Conservation (phyloP, 2,888 invertebrate species). For the Polymixis lichenea region DNA sequence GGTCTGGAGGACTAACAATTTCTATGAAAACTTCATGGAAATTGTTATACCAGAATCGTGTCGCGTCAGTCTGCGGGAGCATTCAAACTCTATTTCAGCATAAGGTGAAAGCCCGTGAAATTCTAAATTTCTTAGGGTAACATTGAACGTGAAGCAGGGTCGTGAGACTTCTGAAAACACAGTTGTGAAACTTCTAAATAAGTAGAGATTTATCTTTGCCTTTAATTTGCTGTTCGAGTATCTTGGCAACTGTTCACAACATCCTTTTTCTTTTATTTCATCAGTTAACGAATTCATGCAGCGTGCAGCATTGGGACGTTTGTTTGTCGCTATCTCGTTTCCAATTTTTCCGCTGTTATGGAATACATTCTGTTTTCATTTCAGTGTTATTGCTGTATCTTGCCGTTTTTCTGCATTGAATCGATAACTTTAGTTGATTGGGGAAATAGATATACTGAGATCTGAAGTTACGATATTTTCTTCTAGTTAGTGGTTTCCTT, state of each 20-base stretch:
- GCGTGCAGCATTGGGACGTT: constrained; percentile 19
- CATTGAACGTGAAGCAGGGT: neutral
- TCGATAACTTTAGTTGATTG: neutral
- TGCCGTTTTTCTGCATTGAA: constrained; percentile 5
- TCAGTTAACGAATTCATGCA: constrained; percentile 40
- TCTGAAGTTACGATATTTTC: neutral
- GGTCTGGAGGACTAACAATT: too few relatives aligned
- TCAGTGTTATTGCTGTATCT: constrained; percentile 23
- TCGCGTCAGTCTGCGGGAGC: too few relatives aligned
- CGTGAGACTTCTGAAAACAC: neutral
- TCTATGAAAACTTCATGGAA: neutral
- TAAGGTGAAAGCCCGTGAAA: neutral
- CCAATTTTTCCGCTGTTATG: constrained; percentile 33
- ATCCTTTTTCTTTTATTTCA: constrained; percentile 27
- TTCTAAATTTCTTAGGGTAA: neutral
- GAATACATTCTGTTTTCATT: constrained; percentile 31
- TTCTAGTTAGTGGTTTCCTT: neutral
- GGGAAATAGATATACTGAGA: neutral
- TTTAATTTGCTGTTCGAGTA: constrained; percentile 16
- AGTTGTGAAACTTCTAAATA: neutral
- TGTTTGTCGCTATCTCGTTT: constrained; percentile 7
- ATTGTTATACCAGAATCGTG: too few relatives aligned
- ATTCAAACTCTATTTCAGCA: neutral
- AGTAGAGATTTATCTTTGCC: neutral
- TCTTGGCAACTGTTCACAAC: constrained; percentile 40